Base-by-base conservation (phyloP, 1,140 invertebrate genomes). In the Copidosoma floridanum region DNA sequence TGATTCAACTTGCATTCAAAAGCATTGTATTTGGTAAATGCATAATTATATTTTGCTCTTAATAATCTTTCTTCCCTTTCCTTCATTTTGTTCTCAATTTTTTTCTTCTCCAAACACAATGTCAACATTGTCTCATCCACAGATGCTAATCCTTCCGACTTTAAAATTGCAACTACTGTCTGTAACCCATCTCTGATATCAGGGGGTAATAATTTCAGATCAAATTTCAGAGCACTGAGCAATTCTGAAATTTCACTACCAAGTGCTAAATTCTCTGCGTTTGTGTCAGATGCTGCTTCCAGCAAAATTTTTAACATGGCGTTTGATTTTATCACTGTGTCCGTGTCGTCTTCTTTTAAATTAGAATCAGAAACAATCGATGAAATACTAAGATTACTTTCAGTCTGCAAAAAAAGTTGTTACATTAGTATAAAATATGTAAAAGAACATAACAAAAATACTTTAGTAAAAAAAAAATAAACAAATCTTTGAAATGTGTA, bases 271-370 rank as follows among this genome's bases (percentile, higher is more conserved):
- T 73, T 73, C 48, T 78, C 71, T 16, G 75, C 67, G 26, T 44
- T 67, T 10, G 67, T 72, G 56, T 77, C 72, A 32, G 66, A 61
- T 2, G 74, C 68, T 41, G 63, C 70, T 46, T 66, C 63, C n/a
- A 55, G 35, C 2, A 78, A 43, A 3, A 61, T 2, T 43, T 69
- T 65, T 12, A 65, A 29, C 47, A 53, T 51, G 27, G 52, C 48
- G 43, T 55, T 55, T 18, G 20, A n/a, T 56, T 61, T 61, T 26
- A 23, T 20, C 12, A 12, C 37, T 38, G n/a, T 5, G 29, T 63
- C 61, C 32, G 35, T 7, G 57, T 63, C 55, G 35, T 63, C 54
- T 2, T 27, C 46, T 4, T 37, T 50, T 21, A 44, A 29, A 40
- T 14, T 54, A 14, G 32, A 37, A 16, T 55, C 55, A 44, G 41